Evolutionary conservation across 2,888 invertebrate genomes (phyloP), one percentile per base, ranked within the genome.

Genomic region (Yponomeuta sedellus): DNA sequence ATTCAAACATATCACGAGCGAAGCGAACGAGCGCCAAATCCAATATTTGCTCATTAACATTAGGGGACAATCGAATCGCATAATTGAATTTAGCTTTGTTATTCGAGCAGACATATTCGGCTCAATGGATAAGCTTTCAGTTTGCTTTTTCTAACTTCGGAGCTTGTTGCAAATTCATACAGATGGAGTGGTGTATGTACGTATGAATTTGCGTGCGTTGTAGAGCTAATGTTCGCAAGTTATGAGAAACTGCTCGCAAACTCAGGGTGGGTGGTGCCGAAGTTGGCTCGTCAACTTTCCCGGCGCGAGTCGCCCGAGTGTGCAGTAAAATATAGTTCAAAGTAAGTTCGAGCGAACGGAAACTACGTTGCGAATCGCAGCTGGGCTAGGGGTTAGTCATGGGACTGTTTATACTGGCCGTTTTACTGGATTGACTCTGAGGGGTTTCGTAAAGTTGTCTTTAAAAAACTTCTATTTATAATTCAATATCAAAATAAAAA

Each of bases 261-360:
- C 61, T 67, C 57, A 10, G 61, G 66, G 63, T 67, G 67, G 66
- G 67, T 66, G 68, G 63, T 57, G 65, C 59, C 64, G 68, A 67
- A 65, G 68, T 70, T 71, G 73, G 72, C 70, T 73, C 81, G 78
- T 79, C 78, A 80, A 80, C 80, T 82, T 77, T 77, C 74, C 74
- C 73, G 70, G 75, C 75, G 75, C 77, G 74, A 81, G 79, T 78
- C 80, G 75, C 75, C 74, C 70, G 76, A 78, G 76, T 78, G 75
- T 75, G 78, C 78, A 74, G 77, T 80, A 78, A 82, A 82, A 83
- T 85, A 82, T 85, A 85, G 85, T 83, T 81, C 83, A 82, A 83
- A 83, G 78, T 81, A 78, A 80, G 76, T 79, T 76, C 71, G 69
- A 72, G 72, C 12, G 44, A 52, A 59, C 70, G 72, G 73, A 74